Evolutionary conservation across 1,140 invertebrate species (phyloP), one percentile per base, ranked within the genome.

Genomic region (Drosophila repleta): DNA sequence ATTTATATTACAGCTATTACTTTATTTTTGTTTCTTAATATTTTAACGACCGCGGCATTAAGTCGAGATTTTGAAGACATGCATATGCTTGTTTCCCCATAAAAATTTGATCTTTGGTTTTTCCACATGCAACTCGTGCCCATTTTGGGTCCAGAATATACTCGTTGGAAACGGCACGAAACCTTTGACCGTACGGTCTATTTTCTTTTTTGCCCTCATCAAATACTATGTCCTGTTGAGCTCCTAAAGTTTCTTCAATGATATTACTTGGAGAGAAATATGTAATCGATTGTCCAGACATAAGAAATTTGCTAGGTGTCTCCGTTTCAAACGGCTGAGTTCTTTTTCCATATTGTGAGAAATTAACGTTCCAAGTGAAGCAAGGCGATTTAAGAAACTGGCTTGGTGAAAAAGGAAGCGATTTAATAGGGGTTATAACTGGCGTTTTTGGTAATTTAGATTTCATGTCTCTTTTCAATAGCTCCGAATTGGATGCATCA

Each of bases 181-280:
- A 29, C 37, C 29, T 60, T 8, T 66, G 60, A 29, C 60, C 46
- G 43, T 69, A 87, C 37, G 83, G 83, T n/a, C 79, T 71, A 41
- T 90, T 91, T 17, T 91, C 90, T 57, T 91, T 91, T 43, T 89
- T 79, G 29, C 74, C 77, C 35, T 91, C 85, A 26, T 90, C 89
- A 21, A 83, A 88, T 7, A 79, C 69, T 3, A 90, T 39, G 48
- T 91, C 92, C 15, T 90, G 79, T 52, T 93, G 93, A 65, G 92
- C 82, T 48, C 85, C 92, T 37, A 95, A 92, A 0, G 94, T 93
- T 60, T 95, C 93, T 84, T 94, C 94, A 64, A 95, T 93, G 82
- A 97, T 96, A 4, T 96, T 96, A 10, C 96, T 95, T 1, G 97
- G 96, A 1, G 96, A 97, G 84, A 98, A 97, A 65, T 97, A 92